Evolutionary conservation across 1,140 invertebrate species (phyloP), one percentile per base, ranked within the genome.

Genomic region (Psilanteris sp.): DNA sequence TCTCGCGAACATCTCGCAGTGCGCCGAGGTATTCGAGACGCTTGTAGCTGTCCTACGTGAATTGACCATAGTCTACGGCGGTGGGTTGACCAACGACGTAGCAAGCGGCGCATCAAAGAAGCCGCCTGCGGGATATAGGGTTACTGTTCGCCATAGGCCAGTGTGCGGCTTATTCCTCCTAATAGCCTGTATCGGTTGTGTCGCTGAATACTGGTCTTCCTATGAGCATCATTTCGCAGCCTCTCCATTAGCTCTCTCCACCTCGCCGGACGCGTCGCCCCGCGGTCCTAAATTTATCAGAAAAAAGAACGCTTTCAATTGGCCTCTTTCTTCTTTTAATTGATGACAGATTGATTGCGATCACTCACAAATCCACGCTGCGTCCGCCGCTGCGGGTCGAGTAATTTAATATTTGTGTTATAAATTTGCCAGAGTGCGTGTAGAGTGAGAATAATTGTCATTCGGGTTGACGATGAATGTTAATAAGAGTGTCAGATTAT

Each of bases 1-100:
- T 71, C 74, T 81, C 50, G 80, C 70, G 46, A 81, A 78, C 81
- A 81, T 83, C 77, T 67, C 72, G 70, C 68, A 75, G 74, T 83
- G 83, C 79, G 73, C 66, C 62, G 75, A 84, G 84, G 85, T 87
- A 87, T 85, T 85, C 84, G 78, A 86, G 81, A 86, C 79, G 80
- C 84, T 86, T 87, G 85, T 87, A 86, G 80, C 82, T 84, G 81
- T 84, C 79, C 81, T 80, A 76, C 72, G 77, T 79, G 83, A 78
- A 82, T 82, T 80, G 81, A 79, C 81, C 77, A 78, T 67, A 80
- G 73, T 72, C 71, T 73, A 82, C 77, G 77, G 64, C 72, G 79
- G 78, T 77, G 79, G 73, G 73, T 80, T 78, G 81, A 83, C 73
- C 76, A 79, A 78, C 78, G 54, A 74, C 68, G 79, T 78, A 70